phyloP scores from a whole-genome alignment of 2,888 invertebrate species.

The Sycophila texana region DNA sequence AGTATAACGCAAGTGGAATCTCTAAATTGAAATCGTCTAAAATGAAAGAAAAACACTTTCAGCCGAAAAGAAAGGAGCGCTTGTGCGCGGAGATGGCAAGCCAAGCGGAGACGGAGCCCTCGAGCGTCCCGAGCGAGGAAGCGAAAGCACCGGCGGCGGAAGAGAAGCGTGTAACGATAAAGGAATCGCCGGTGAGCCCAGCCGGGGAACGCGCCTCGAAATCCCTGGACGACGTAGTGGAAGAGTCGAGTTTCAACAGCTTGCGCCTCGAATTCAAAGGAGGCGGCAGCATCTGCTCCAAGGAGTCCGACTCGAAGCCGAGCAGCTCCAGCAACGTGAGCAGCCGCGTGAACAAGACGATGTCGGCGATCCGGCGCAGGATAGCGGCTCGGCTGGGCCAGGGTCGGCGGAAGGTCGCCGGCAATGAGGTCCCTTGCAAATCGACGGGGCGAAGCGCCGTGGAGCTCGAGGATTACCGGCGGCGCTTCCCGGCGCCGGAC shows the following conservation, averaged over 20 bases:
- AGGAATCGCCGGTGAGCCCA: conserved; percentile 6
- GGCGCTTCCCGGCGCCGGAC: conserved; percentile 49
- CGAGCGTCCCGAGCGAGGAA: too few species aligned
- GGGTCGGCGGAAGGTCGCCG: conserved; percentile 32
- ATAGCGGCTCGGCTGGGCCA: conserved; percentile 50
- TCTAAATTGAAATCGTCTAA: neutral
- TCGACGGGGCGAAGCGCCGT: conserved; percentile 55
- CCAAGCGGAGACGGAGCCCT: neutral
- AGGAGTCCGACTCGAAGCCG: neutral
- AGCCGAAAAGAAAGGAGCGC: neutral
- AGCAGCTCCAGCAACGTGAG: conserved; percentile 50
- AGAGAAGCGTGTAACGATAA: conserved; percentile 16
- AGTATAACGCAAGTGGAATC: too few species aligned
- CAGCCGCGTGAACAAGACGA: conserved; percentile 62
- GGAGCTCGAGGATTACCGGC: conserved; percentile 63
- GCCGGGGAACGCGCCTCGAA: conserved; percentile 27
- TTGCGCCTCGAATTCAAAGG: conserved; percentile 46
- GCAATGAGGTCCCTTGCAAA: neutral
- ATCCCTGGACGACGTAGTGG: conserved; percentile 32
- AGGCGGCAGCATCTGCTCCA: neutral
- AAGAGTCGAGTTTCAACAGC: conserved; percentile 45
- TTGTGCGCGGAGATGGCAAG: neutral
- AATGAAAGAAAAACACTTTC: neutral
- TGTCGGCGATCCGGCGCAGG: conserved; percentile 64
- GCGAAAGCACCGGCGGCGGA: too few species aligned